Evolutionary conservation across 2,888 invertebrate species (phyloP), one percentile per base, ranked within the genome.

Genomic region (Tachystola acroxantha): DNA sequence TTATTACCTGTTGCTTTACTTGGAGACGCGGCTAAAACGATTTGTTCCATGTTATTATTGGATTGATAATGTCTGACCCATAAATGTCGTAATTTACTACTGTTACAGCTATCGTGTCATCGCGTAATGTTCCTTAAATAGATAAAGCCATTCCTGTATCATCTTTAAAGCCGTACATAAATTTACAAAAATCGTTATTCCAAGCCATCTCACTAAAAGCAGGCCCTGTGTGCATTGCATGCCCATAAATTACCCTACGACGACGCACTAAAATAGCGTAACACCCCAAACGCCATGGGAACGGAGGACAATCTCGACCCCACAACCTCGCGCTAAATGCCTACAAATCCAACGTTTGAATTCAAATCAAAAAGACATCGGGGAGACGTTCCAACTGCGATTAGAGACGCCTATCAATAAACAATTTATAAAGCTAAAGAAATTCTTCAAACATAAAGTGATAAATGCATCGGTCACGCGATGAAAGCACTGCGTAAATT

Each of bases 211-310:
- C 74, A 72, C 81, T 79, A 80, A 81, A 75, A 79, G 74, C 74
- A 62, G 64, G 62, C 57, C 58, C 57, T 66, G 69, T 62, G 58
- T 69, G 67, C 72, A 71, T 74, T 69, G 76, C 78, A 71, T 62
- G 69, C 59, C 62, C 76, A 76, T 86, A 85, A 85, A 86, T 86
- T 80, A 81, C 74, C 64, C 65, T 49, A 54, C 64, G 76, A 76
- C 77, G 74, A 77, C 74, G 61, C 68, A 79, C 81, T 75, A 79
- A 85, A 85, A 85, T 85, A 85, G 85, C 85, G 79, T 79, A 76
- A 72, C 85, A 80, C 84, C 82, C 84, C 72, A 71, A 38, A 72
- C 58, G 50, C 63, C 82, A 81, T 85, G 85, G 81, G 84, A 85
- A 85, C 80, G 56, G 52, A 52, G 52, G 57, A 53, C 62, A 59